Base-by-base conservation (phyloP, 2,113 vertebrate species). In the Sebastes fasciatus region DNA sequence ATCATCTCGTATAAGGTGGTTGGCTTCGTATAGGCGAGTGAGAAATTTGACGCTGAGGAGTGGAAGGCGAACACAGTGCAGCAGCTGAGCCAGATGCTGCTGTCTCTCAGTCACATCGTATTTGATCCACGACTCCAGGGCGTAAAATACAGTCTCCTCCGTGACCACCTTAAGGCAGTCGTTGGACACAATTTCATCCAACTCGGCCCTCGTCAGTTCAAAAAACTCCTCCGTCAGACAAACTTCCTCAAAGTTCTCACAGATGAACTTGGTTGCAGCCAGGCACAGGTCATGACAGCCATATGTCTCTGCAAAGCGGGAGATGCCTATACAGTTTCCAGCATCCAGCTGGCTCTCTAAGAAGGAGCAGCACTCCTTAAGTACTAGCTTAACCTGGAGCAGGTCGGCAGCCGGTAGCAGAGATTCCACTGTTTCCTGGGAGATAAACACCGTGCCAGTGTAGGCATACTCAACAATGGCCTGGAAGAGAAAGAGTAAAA, bases 381-480 rank as follows among this genome's bases (percentile, higher is more conserved):
- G 93, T 23, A 99, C 98, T 43, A 99, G 96, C 84, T 98, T 99
- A 86, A 99, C 96, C 91, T 99, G 98, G 40, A 99, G 97, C 13
- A 99, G 96, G 79, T 99, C 99, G n/a, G 98, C 98, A 21, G 98
- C 98, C 0, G 98, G 98, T 17, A 99, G 96, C 10, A 99, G 95
- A 6, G 98, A 97, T 94, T 99, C 98, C 55, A 99, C 98, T 0
- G 98, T 99, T 90, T 99, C 98, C 82, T 99, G 98, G 0, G 98
- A 99, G 92, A 99, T 99, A 80, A 99, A 97, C 21, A 99, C 97
- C 0, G 98, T 99, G 6, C 98, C 98, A 0, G 98, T 99, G 90
- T 99, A 99, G 57, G 98, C 98, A 51, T 99, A 99, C 60, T 99
- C 98, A 76, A 99, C 98, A 12, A 99, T 99, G 84, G 98, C 98